Evolutionary conservation across 2,888 invertebrate genomes (phyloP).

Genomic region (Trachelus iudaicus): DNA sequence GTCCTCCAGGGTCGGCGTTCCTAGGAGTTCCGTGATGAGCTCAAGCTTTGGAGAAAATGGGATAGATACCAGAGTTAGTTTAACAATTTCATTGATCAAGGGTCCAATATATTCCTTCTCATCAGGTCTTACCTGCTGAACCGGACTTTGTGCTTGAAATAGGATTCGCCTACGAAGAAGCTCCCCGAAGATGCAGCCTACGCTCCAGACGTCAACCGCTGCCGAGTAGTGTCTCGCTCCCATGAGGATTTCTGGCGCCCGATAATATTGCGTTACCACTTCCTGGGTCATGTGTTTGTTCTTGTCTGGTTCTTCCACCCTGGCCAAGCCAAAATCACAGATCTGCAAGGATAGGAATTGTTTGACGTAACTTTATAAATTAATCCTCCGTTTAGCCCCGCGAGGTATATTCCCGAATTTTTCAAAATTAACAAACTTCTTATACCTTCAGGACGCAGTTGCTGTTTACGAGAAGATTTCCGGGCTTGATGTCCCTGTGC

Average conservation of each 20-base stretch:
- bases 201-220: constrained; percentile 99
- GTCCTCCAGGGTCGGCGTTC: constrained; percentile 94
- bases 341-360: constrained; percentile 71
- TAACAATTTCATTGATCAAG: neutral
- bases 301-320: constrained; percentile 96
- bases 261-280: constrained; percentile 99
- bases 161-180: constrained; percentile 94
- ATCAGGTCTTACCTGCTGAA: constrained; percentile 80
- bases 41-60: constrained; percentile 78
- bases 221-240: constrained; percentile 97
- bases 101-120: neutral
- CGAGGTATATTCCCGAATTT: neutral
- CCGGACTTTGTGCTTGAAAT: constrained; percentile 98
- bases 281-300: constrained; percentile 98
- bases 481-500: constrained; percentile 99
- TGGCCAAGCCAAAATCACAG: constrained; percentile 98
- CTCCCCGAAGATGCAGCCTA: constrained; percentile 99
- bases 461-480: constrained; percentile 98
- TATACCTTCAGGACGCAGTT: constrained; percentile 96
- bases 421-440: constrained; percentile 2
- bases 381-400: neutral
- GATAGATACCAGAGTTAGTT: neutral
- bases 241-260: constrained; percentile 99
- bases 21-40: constrained; percentile 95
- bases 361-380: constrained; percentile 20